These are phyloP conservation scores for Cyphomyrus plagiostoma DNA, from an alignment of 2,113 vertebrate genomes.

Conservation along the genomic window DNA sequence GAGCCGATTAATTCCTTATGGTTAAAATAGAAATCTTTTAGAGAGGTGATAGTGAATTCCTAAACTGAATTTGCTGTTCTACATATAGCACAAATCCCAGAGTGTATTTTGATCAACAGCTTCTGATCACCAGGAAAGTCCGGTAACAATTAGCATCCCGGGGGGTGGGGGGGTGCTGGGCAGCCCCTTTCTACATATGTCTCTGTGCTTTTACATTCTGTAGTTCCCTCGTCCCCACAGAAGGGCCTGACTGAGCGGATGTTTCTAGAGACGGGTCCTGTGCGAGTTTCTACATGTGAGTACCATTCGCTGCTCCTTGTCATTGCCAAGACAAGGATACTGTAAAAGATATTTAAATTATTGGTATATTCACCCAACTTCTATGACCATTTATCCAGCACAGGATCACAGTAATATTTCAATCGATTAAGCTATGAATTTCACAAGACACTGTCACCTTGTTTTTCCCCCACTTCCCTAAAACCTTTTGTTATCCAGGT, in stretches of 20 bases:
- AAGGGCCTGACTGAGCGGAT: constrained; percentile 75
- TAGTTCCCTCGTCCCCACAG: constrained; percentile 83
- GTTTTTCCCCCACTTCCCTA: not conserved
- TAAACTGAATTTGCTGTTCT: not conserved
- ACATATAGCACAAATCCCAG: not conserved
- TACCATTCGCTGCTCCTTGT: not conserved
- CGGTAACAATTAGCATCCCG: not conserved
- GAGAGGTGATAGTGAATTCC: not conserved
- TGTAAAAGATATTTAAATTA: not conserved
- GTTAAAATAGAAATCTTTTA: not conserved
- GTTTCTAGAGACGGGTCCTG: constrained; percentile 67
- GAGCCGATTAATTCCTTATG: not conserved
- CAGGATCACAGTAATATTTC: not conserved
- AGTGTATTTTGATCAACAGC: not conserved
- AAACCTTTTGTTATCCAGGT: constrained; percentile 49
- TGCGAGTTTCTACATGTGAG: constrained; percentile 78
- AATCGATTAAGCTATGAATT: not conserved
- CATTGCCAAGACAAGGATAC: not conserved
- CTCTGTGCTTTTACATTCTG: not conserved
- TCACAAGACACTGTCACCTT: not conserved
- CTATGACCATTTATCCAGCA: not conserved
- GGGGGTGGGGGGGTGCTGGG: not conserved
- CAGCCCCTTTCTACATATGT: not conserved
- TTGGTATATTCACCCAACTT: not conserved
- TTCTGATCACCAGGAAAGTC: not conserved